These are phyloP conservation scores for Phymatocera aterrima DNA, from an alignment of 2,888 invertebrate species.

Conservation along the genomic window DNA sequence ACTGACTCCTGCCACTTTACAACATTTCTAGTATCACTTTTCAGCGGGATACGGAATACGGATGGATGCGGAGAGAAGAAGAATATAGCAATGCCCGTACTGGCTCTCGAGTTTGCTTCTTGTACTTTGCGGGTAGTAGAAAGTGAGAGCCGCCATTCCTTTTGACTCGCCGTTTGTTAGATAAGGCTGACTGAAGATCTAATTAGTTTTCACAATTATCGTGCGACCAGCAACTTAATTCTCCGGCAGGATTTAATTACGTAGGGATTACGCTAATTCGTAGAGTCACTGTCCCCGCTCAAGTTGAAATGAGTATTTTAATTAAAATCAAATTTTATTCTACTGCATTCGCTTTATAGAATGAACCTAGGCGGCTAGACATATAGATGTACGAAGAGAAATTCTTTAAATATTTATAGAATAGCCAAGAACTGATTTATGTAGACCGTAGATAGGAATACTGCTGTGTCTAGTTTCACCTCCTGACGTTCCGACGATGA, in stretches of 20 bases:
- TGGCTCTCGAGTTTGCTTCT: not conserved
- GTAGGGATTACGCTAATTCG: constrained; percentile 38
- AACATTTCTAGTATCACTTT: not conserved
- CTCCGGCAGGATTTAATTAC: constrained; percentile 40
- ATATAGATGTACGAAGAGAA: not conserved
- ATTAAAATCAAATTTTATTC: constrained; percentile 36
- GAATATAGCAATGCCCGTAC: not conserved
- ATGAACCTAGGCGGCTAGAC: not conserved
- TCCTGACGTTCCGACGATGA: constrained; percentile 10
- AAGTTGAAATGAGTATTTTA: constrained; percentile 38
- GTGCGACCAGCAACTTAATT: constrained; percentile 41
- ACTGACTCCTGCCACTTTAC: not conserved
- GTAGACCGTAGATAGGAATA: not conserved
- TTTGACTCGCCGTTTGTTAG: constrained; percentile 16
- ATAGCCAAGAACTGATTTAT: not conserved
- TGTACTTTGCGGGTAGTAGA: not conserved
- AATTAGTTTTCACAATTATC: constrained; percentile 41
- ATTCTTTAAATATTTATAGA: not conserved
- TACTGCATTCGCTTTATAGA: not conserved
- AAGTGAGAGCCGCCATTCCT: not conserved
- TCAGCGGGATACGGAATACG: not conserved
- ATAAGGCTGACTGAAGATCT: constrained; percentile 34
- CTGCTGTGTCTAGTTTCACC: not conserved
- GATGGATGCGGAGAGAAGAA: not conserved
- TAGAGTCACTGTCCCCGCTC: constrained; percentile 16